Evolutionary conservation across 2,888 invertebrate species (phyloP).

Genomic region (Oegoconia quadripuncta): DNA sequence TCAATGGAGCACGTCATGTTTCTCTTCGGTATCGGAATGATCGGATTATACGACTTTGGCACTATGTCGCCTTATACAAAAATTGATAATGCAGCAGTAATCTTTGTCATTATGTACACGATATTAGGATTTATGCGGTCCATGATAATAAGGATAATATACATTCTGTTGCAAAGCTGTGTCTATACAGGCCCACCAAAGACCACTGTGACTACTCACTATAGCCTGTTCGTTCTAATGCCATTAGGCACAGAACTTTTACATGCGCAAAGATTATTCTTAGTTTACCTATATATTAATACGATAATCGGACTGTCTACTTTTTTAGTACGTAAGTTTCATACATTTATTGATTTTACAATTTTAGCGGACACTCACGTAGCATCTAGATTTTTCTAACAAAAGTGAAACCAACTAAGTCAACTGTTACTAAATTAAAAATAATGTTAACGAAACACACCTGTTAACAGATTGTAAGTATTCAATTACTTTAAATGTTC

Average conservation of each 20-base stretch:
- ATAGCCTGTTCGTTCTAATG: constrained; percentile 45
- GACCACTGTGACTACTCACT: constrained; percentile 32
- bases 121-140: constrained; percentile 41
- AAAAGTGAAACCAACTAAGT: too few relatives aligned
- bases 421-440: too few relatives aligned
- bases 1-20: constrained; percentile 28
- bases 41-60: constrained; percentile 54
- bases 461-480: too few relatives aligned
- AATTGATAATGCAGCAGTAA: constrained; percentile 53
- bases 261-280: constrained; percentile 41
- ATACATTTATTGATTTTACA: too few relatives aligned
- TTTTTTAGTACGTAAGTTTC: constrained; percentile 37
- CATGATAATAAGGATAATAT: constrained; percentile 41
- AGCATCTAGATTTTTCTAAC: too few relatives aligned
- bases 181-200: constrained; percentile 26
- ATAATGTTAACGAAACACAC: too few relatives aligned
- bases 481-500: too few relatives aligned
- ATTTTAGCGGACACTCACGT: too few relatives aligned
- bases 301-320: constrained; percentile 33
- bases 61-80: constrained; percentile 48
- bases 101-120: constrained; percentile 46
- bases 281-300: constrained; percentile 46
- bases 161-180: constrained; percentile 35
- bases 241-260: constrained; percentile 53
- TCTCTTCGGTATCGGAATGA: constrained; percentile 49